Evolutionary conservation across 1,140 invertebrate genomes (phyloP).

Genomic region (Platyscapa corneri): DNA sequence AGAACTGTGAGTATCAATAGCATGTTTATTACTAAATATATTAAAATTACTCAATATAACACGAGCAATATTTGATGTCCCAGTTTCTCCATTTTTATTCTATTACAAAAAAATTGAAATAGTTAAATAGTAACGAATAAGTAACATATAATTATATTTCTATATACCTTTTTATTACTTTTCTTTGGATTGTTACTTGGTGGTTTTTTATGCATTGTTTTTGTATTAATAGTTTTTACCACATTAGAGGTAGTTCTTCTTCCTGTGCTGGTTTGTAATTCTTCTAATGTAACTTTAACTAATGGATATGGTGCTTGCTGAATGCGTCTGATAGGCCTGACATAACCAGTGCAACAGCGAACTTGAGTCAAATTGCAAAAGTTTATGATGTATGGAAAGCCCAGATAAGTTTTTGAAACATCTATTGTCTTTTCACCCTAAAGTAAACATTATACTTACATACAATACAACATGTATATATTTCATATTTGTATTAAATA

Average conservation of each 20-base stretch:
- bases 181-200: conserved; percentile 66
- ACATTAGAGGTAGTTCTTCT: conserved; percentile 57
- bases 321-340: conserved; percentile 82
- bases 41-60: conserved; percentile 87
- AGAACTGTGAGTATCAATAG: conserved; percentile 60
- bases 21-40: conserved; percentile 80
- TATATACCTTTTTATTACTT: conserved; percentile 58
- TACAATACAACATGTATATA: too few species aligned
- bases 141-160: background rate
- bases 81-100: conserved; percentile 69
- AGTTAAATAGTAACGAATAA: conserved; percentile 7
- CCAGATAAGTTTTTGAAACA: conserved; percentile 81
- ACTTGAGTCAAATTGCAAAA: conserved; percentile 87
- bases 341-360: conserved; percentile 81
- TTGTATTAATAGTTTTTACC: conserved; percentile 65
- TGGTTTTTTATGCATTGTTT: conserved; percentile 67
- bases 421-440: conserved; percentile 85
- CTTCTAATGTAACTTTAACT: conserved; percentile 80
- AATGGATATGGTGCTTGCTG: conserved; percentile 88
- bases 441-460: conserved; percentile 56
- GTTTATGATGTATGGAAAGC: conserved; percentile 86
- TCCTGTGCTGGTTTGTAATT: conserved; percentile 69
- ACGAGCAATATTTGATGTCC: conserved; percentile 80
- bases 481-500: too few species aligned
- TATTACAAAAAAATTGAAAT: conserved; percentile 49